A percentile compares a stretch with the other conserved stretches of the same genome.
phyloP scores from a whole-genome alignment of 2,797 vertebrate genomes.

The Geotria australis region DNA sequence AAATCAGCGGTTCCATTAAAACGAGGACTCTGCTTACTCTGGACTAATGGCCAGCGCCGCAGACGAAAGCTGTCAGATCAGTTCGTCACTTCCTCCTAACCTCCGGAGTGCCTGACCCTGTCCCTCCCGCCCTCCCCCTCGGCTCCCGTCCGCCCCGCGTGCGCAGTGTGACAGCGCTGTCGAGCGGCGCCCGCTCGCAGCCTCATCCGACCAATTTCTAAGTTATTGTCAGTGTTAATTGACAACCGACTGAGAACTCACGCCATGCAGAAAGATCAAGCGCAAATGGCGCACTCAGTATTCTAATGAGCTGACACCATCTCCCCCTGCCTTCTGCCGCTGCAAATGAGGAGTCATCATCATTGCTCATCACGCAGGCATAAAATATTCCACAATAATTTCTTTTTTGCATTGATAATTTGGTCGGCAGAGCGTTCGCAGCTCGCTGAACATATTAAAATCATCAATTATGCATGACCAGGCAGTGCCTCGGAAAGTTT shows the following conservation, averaged over 20 bases:
- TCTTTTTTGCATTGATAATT: constrained; percentile 28
- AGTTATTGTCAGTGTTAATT: constrained; percentile 57
- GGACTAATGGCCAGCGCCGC: no score
- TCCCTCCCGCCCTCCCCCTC: no score
- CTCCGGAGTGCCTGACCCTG: no score
- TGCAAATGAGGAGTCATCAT: constrained; percentile 35
- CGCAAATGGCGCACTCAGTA: constrained; percentile 6
- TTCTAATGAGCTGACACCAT: constrained; percentile 42
- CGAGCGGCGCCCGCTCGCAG: constrained; percentile 17
- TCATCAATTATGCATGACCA: background rate
- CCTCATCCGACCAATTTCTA: constrained; percentile 34
- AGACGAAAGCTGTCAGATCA: no score
- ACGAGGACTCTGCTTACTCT: no score
- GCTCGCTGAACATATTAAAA: constrained; percentile 1
- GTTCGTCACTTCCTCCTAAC: no score
- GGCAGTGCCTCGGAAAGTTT: constrained; percentile 1
- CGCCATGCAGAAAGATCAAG: constrained; percentile 30
- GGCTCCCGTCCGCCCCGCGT: no score
- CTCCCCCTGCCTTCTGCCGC: constrained; percentile 35
- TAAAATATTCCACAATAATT: constrained; percentile 27
- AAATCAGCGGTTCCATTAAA: no score
- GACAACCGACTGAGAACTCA: constrained; percentile 38
- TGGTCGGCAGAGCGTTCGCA: constrained; percentile 6
- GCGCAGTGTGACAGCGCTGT: no score
- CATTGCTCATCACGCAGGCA: constrained; percentile 30